phyloP scores from a whole-genome alignment of 2,113 vertebrate species.

The Calonectris borealis region DNA sequence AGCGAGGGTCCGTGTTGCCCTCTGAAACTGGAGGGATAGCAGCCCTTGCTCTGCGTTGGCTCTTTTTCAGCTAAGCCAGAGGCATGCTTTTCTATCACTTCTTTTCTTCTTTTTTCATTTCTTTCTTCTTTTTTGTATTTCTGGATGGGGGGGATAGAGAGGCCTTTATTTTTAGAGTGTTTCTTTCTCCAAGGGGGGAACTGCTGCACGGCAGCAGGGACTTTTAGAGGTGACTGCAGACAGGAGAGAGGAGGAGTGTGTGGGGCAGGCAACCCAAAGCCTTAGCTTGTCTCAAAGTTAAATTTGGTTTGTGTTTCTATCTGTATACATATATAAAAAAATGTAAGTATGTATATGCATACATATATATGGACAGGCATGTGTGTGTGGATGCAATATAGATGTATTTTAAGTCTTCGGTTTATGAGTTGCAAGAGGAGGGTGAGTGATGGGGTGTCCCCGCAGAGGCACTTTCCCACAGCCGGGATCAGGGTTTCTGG shows the following conservation, averaged over 20 bases:
- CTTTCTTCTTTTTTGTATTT: not conserved
- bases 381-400: too few relatives aligned
- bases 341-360: not conserved
- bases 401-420: not conserved
- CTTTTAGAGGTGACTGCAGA: constrained; percentile 16
- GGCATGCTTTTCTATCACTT: not conserved
- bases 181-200: not conserved
- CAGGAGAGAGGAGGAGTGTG: not conserved
- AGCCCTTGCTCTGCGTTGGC: not conserved
- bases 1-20: not conserved
- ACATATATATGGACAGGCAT: not conserved
- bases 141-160: not conserved
- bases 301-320: not conserved
- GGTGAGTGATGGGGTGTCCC: not conserved
- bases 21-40: not conserved
- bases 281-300: not conserved
- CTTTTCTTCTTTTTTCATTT: not conserved
- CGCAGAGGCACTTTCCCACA: not conserved
- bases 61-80: not conserved
- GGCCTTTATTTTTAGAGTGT: constrained; percentile 21
- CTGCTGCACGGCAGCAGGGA: not conserved
- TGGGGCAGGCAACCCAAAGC: not conserved
- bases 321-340: accelerated
- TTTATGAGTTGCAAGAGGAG: not conserved
- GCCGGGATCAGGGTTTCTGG: not conserved